Evolutionary conservation across 2,113 vertebrate genomes (phyloP), one percentile per base, ranked within the genome.

Genomic region (Muntiacus reevesi): DNA sequence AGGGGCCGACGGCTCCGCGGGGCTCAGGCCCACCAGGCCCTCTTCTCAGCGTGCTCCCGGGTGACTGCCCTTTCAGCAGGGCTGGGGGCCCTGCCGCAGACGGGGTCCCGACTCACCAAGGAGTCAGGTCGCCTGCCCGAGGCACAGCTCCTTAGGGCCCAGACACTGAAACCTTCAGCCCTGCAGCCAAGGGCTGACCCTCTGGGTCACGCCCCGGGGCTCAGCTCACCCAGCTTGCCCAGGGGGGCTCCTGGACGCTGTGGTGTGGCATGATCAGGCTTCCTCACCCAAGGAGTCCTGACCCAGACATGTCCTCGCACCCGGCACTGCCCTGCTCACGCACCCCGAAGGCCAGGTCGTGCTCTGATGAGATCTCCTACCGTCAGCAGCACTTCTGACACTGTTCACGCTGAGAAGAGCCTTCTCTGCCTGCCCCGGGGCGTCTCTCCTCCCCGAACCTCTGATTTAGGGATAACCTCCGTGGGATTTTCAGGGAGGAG

Each of bases 51-150:
- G 5, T 12, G 0, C 2, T 4, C 47, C 3, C 30, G 0, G 0
- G 0, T 3, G 8, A 13, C 7, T 19, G 11, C 1, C 0, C 4
- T 43, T 30, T 13, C 30, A 9, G 0, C 0, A 2, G 76, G 2
- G 15, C 23, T 43, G 16, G 1, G 17, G 21, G 4, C n/a, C 19
- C 10, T 3, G 52, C 33, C 4, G 0, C 1, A n/a, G 84, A 2
- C 6, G 4, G 1, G 27, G 13, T 30, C 27, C 17, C 12, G 4
- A 55, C 25, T n/a, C 76, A 43, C 50, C 47, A 19, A 74, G 4
- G 36, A 67, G 3, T 14, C 30, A 47, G 83, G 8, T 5, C 5
- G 0, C 85, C 33, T 45, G 25, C 28, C 45, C 14, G 5, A 30
- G 11, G 16, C 67, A 14, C 0, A 0, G 36, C 59, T 74, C 43